A percentile compares a stretch with the other conserved stretches of the same genome.
Conservation (phyloP, 2,797 vertebrate species). For the Brachymystax lenok region DNA sequence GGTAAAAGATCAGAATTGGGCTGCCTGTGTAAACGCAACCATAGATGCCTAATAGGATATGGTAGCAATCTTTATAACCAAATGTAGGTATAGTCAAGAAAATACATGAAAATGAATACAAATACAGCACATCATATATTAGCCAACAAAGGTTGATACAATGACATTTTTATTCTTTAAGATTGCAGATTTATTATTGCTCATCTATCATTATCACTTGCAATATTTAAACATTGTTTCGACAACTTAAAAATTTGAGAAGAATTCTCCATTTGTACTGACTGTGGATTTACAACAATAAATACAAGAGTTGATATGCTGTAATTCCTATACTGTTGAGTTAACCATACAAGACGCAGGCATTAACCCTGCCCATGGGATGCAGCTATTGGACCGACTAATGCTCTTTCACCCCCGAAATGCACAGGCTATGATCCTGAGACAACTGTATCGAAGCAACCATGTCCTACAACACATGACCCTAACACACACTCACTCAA, state of each 20-base stretch:
- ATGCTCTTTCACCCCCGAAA: constrained; percentile 26
- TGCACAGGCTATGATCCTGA: constrained; percentile 66
- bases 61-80: too few relatives aligned
- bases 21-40: too few relatives aligned
- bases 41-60: too few relatives aligned
- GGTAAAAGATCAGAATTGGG: too few relatives aligned
- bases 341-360: constrained; percentile 84
- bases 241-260: constrained; percentile 76
- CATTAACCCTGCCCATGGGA: constrained; percentile 71
- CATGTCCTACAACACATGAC: constrained; percentile 39
- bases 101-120: not conserved
- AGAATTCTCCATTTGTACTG: constrained; percentile 68
- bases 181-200: constrained; percentile 98
- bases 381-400: constrained; percentile 28
- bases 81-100: too few relatives aligned
- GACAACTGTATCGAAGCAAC: constrained; percentile 67
- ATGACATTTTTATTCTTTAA: constrained; percentile 84
- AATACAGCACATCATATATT: constrained; percentile 24
- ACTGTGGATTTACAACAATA: constrained; percentile 83
- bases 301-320: constrained; percentile 78
- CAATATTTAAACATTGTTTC: constrained; percentile 87
- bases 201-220: constrained; percentile 95
- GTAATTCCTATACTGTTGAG: constrained; percentile 64
- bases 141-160: constrained; percentile 8
- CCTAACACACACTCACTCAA: constrained; percentile 14